phyloP scores from a whole-genome alignment of 1,140 invertebrate species.

The Limonius californicus region DNA sequence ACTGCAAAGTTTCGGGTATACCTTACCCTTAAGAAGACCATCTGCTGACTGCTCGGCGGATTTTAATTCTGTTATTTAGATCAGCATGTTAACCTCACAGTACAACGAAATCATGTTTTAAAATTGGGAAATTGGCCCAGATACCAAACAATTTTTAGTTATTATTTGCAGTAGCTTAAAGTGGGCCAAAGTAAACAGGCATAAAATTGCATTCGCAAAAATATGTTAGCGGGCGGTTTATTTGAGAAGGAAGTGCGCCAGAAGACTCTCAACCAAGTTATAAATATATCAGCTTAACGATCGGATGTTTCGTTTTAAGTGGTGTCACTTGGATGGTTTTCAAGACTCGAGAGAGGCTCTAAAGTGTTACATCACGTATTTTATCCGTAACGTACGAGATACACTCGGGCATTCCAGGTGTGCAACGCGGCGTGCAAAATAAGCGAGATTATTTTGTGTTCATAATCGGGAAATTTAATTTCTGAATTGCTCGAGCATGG shows the following conservation, averaged over 20 bases:
- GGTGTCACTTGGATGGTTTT: constrained; percentile 1
- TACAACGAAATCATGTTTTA: too few species aligned
- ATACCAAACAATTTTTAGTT: too few species aligned
- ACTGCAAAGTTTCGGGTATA: too few species aligned
- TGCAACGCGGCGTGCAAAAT: not conserved
- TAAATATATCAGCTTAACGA: not conserved
- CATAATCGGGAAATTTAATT: not conserved
- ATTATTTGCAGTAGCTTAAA: too few species aligned
- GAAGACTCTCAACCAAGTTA: not conserved
- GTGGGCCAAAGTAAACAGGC: not conserved
- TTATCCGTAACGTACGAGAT: not conserved
- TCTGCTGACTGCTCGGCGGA: too few species aligned
- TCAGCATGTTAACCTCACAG: too few species aligned
- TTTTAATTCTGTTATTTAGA: too few species aligned
- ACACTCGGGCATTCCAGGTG: not conserved
- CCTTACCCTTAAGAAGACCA: too few species aligned
- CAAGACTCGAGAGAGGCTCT: not conserved
- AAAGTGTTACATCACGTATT: not conserved
- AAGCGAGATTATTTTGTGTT: not conserved
- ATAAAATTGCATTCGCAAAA: not conserved
- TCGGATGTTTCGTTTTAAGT: not conserved
- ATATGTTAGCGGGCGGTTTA: not conserved
- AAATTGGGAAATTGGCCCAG: too few species aligned
- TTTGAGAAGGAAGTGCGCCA: not conserved
- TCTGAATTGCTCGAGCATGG: not conserved